Base-by-base conservation (phyloP, 2,113 vertebrate genomes). In the Anser cygnoides region DNA sequence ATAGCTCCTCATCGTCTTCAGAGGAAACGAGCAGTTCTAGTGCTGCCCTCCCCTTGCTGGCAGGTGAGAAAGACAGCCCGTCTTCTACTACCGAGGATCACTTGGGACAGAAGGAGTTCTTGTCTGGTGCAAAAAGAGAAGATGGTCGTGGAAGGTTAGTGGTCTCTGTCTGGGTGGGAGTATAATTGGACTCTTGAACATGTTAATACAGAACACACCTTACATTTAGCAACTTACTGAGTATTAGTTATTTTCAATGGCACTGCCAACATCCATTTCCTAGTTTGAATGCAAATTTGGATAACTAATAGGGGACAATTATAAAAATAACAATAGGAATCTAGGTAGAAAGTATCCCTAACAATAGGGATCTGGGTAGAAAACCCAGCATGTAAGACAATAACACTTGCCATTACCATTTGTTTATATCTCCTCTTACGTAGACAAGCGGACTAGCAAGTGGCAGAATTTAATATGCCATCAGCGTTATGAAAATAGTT, bases 1-100 rank as follows among this genome's bases (percentile, higher is more conserved):
- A 99, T 65, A 99, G 99, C 94, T 99, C 99, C 2, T 99, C 98
- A 4, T 99, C 99, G 0, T 99, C 99, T 43, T 99, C 99, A 0
- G 99, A 99, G 79, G 99, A 99, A 85, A 99, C 98, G 6, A 99
- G 99, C 72, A 99, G 99, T 39, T 99, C 98, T 44, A 99, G 99
- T 55, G 99, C 99, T 35, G 99, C 98, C 0, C 96, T 99, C 52
- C 99, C 99, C n/a, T 97, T 99, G 71, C 97, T 99, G 89, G 98
- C 99, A 3, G 98, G 98, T 58, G 99, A 99, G 88, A 98, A 98
- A 95, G 99, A 99, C 90, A 99, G 98, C 33, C 99, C 99, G 2
- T 99, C 98, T 2, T 99, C 99, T 43, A 96, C 97, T 77, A 94
- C 97, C 15, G 99, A 99, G 78, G 99, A 99, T 63, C 97, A 94